Evolutionary conservation across 2,113 vertebrate genomes (phyloP), one percentile per base, ranked within the genome.

Genomic region (Boulengeromyrus knoepffleri): DNA sequence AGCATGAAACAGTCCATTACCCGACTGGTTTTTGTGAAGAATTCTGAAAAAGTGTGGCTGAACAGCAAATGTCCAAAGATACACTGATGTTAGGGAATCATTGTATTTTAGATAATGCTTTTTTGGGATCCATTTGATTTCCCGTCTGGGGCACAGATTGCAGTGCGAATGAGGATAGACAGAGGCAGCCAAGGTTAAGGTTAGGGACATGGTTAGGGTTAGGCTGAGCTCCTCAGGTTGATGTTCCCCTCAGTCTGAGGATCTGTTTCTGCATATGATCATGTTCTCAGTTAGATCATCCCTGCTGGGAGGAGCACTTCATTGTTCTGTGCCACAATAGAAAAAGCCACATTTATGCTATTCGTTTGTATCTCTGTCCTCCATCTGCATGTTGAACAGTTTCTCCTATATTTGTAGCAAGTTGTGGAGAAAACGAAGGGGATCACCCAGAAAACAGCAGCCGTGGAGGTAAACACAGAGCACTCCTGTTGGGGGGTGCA

Each of bases 381-480:
- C 93, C 93, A 94, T 92, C 92, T 91, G 74, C 84, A 88, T 91
- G 92, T 87, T 90, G 90, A 96, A 89, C 88, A 92, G 91, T 95
- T 83, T 94, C 84, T 95, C 90, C 91, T 96, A 93, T 96, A 91
- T 96, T 92, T 93, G 50, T 92, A 98, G 96, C 97, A 97, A 95
- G 96, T 97, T 95, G 96, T 91, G 97, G 97, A 95, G 97, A 97
- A 91, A 91, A 84, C 93, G 95, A 91, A 62, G 92, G 91, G 96
- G 86, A 3, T 96, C 93, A 93, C 97, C 90, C 95, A 97, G 90
- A 95, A 97, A 86, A 95, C 93, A 36, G 89, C 94, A 87, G 95
- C 95, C 0, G 91, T 92, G 0, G 95, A 98, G 98, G 97, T 99
- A 97, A 98, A 95, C 24, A 27, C 89, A 90, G 92, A 92, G 91